These are phyloP conservation scores for Drosophila koepferae DNA, from an alignment of 2,888 invertebrate genomes.

Conservation along the genomic window DNA sequence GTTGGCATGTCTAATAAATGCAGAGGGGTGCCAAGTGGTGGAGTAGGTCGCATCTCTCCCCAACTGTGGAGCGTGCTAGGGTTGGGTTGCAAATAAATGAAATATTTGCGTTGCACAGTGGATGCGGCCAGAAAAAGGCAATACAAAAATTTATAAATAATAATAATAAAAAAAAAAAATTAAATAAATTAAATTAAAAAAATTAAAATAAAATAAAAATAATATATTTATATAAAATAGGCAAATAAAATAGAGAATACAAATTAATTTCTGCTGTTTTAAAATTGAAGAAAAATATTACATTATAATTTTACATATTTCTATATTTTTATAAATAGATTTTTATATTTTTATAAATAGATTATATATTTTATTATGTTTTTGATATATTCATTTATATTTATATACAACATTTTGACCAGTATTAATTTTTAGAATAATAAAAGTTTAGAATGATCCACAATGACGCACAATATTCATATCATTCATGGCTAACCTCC, in stretches of 20 bases:
- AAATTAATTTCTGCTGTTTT: too few species aligned
- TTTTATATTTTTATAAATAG: background rate
- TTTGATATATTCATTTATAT: background rate
- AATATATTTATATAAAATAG: background rate
- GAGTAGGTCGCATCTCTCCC: constrained; percentile 9
- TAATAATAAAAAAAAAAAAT: background rate
- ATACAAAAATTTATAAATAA: background rate
- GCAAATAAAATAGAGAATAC: too few species aligned
- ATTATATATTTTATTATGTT: too few species aligned
- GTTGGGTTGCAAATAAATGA: constrained; percentile 77
- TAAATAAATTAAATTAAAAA: too few species aligned
- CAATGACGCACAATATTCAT: constrained; percentile 31
- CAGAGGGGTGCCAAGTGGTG: constrained; percentile 13
- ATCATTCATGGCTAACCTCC: constrained; percentile 45
- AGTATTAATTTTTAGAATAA: background rate
- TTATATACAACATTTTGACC: background rate
- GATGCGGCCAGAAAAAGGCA: background rate
- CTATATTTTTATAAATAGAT: background rate
- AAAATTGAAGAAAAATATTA: too few species aligned
- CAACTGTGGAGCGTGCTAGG: constrained; percentile 17
- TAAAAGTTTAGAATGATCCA: background rate
- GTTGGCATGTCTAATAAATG: constrained; percentile 72
- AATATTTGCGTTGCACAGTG: constrained; percentile 76
- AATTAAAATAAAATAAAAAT: background rate
- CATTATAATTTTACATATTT: background rate